Evolutionary conservation across 1,140 invertebrate genomes (phyloP).

Genomic region (Pseudomyrmex flavicornis): DNA sequence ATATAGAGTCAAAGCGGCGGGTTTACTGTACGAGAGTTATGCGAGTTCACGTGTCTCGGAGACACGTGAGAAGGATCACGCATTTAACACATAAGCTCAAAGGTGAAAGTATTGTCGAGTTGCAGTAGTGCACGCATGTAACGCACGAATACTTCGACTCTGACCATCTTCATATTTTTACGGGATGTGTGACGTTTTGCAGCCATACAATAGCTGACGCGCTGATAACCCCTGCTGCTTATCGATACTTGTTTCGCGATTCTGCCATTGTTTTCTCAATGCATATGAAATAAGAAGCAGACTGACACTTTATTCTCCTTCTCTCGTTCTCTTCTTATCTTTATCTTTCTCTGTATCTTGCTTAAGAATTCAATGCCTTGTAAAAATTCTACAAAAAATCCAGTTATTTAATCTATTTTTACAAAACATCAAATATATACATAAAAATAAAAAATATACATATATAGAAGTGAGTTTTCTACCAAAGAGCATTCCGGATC

Average conservation of each 20-base stretch:
- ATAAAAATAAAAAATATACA: too few relatives aligned
- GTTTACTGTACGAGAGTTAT: slow-evolving; percentile 51
- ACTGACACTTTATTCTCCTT: background rate
- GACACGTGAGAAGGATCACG: slow-evolving; percentile 45
- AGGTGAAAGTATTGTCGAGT: slow-evolving; percentile 39
- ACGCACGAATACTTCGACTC: too few relatives aligned
- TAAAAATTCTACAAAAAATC: too few relatives aligned
- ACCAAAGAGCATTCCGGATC: too few relatives aligned
- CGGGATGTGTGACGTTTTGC: background rate
- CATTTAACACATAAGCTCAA: slow-evolving; percentile 40
- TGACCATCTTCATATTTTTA: slow-evolving; percentile 4
- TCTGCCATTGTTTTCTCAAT: slow-evolving; percentile 23
- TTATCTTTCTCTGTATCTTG: too few relatives aligned
- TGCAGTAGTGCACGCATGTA: too few relatives aligned
- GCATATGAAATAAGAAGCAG: slow-evolving; percentile 4
- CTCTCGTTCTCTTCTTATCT: background rate
- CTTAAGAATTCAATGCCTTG: too few relatives aligned
- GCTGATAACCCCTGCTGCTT: slow-evolving; percentile 35
- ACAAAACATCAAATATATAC: too few relatives aligned
- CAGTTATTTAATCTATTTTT: too few relatives aligned
- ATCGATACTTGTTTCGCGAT: slow-evolving; percentile 8
- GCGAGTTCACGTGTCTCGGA: slow-evolving; percentile 28
- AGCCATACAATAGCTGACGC: slow-evolving; percentile 12
- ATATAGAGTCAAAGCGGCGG: slow-evolving; percentile 28
- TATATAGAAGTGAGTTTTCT: too few relatives aligned